Base-by-base conservation (phyloP, 2,888 invertebrate genomes). In the Amphimallon solstitiale region DNA sequence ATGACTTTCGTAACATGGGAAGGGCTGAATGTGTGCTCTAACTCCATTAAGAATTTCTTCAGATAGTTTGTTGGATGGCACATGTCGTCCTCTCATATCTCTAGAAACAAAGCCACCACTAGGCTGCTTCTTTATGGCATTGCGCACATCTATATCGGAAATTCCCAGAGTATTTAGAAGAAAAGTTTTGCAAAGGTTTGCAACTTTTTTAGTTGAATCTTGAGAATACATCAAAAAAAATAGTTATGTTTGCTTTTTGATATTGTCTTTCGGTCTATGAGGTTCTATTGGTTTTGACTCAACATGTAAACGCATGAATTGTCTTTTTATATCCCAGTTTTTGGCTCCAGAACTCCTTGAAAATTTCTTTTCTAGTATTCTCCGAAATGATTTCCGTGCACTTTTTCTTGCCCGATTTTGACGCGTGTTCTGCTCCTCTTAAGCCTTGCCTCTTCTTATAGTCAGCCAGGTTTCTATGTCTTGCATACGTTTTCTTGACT, bases 381-480 rank as follows among this genome's bases (percentile, higher is more conserved):
- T n/a, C n/a, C n/a, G n/a, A n/a, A n/a, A n/a, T n/a, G n/a, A n/a
- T n/a, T n/a, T n/a, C n/a, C n/a, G n/a, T n/a, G n/a, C n/a, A n/a
- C n/a, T n/a, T n/a, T n/a, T n/a, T n/a, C n/a, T n/a, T n/a, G n/a
- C 23, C n/a, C n/a, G n/a, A n/a, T n/a, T n/a, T n/a, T n/a, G n/a
- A n/a, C n/a, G n/a, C n/a, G n/a, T n/a, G n/a, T n/a, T n/a, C n/a
- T n/a, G n/a, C n/a, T n/a, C n/a, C n/a, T n/a, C n/a, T n/a, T n/a
- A n/a, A n/a, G n/a, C n/a, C n/a, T n/a, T n/a, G n/a, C n/a, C n/a
- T n/a, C n/a, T n/a, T n/a, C n/a, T 49, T 49, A 29, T 49, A 49
- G 29, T 49, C 49, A 29, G 43, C 43, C n/a, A 43, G n/a, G 43
- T 43, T 43, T n/a, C 49, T 29, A 49, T 49, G 49, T 49, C 29